Evolutionary conservation across 2,113 vertebrate genomes (phyloP).

Genomic region (Tupaia tana): DNA sequence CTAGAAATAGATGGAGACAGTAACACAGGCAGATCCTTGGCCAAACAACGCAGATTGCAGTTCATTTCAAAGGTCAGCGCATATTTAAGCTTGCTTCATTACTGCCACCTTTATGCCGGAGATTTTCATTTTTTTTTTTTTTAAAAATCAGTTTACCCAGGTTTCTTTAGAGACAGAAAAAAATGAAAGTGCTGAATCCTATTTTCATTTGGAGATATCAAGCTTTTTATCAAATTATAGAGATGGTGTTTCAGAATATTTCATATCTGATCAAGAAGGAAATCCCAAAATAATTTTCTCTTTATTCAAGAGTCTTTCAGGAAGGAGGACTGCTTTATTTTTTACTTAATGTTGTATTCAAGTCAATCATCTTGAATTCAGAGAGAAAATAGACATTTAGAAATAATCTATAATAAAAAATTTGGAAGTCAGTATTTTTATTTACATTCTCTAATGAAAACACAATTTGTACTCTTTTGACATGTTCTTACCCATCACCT

Average conservation of each 20-base stretch:
- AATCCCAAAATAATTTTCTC: conserved; percentile 91
- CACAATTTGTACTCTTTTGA: conserved; percentile 47
- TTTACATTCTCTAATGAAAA: conserved; percentile 82
- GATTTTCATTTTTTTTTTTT: conserved; percentile 89
- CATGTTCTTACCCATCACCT: conserved; percentile 66
- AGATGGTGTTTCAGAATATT: conserved; percentile 93
- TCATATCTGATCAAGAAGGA: conserved; percentile 93
- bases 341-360: conserved; percentile 89
- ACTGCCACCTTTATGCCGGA: conserved; percentile 89
- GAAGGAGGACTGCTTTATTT: conserved; percentile 87
- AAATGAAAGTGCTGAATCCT: conserved; percentile 94
- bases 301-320: conserved; percentile 89
- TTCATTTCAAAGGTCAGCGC: conserved; percentile 96
- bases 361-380: conserved; percentile 90
- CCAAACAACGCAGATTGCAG: conserved; percentile 90
- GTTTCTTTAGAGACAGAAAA: conserved; percentile 89
- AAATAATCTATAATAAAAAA: conserved; percentile 81
- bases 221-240: conserved; percentile 96
- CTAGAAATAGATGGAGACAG: conserved; percentile 91
- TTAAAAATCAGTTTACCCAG: conserved; percentile 89
- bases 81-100: conserved; percentile 94
- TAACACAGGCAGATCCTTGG: conserved; percentile 89
- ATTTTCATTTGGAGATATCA: conserved; percentile 94
- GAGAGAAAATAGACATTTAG: conserved; percentile 87
- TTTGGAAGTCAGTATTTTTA: conserved; percentile 80